A percentile compares a stretch with the other conserved stretches of the same genome.
These are phyloP conservation scores for Caenorhabditis parvicauda DNA, from an alignment of 2,888 invertebrate species.

Conservation along the genomic window DNA sequence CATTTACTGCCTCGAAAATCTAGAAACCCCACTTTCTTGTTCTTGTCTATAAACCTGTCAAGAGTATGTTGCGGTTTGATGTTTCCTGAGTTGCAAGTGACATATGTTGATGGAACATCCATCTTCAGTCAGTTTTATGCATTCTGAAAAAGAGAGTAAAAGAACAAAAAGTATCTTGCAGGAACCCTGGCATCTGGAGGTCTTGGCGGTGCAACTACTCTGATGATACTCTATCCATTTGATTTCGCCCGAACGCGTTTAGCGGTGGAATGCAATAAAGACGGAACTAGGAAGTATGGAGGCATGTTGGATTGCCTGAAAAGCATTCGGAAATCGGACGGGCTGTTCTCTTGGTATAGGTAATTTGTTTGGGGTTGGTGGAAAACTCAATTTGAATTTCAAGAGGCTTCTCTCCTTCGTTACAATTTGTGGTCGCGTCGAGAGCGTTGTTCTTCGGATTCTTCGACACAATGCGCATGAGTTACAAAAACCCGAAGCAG, in stretches of 20 bases:
- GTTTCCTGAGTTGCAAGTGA: too few relatives aligned
- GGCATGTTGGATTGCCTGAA: conserved; percentile 82
- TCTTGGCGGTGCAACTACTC: conserved; percentile 86
- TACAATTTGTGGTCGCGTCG: conserved; percentile 84
- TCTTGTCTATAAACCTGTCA: too few relatives aligned
- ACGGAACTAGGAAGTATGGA: conserved; percentile 75
- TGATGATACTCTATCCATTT: conserved; percentile 88
- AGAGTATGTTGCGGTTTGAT: too few relatives aligned
- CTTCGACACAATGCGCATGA: conserved; percentile 90
- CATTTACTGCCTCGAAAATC: not conserved
- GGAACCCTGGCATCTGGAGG: conserved; percentile 84
- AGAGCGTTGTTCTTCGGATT: conserved; percentile 91
- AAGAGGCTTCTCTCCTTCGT: conserved; percentile 84
- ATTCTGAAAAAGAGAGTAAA: too few relatives aligned
- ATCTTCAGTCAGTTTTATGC: too few relatives aligned
- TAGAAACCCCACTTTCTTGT: too few relatives aligned
- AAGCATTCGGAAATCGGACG: conserved; percentile 78
- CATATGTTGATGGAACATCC: too few relatives aligned
- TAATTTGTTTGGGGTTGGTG: conserved; percentile 9
- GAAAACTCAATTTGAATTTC: not conserved
- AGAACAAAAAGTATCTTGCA: conserved; percentile 52
- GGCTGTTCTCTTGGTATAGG: conserved; percentile 80
- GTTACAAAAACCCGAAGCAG: conserved; percentile 82
- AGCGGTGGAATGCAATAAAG: conserved; percentile 81
- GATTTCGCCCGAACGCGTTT: conserved; percentile 89